Base-by-base conservation (phyloP, 2,113 vertebrate genomes). In the Mormoops blainvillei region DNA sequence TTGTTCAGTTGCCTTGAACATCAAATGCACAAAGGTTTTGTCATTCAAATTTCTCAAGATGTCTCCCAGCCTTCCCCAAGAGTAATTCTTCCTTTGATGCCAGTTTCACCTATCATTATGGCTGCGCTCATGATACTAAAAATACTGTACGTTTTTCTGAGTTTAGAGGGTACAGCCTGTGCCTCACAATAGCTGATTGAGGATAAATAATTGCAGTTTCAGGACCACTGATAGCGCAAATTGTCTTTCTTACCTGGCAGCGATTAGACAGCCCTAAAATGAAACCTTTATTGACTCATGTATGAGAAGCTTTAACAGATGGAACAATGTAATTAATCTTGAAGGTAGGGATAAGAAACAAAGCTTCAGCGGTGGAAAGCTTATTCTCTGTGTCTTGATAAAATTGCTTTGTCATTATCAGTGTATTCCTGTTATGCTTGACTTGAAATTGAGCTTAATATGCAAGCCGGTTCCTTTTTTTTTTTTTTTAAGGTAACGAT, bases 221-320 rank as follows among this genome's bases (percentile, higher is more conserved):
- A 98, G 98, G 95, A 97, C 95, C 95, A 96, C 97, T 97, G 95
- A 96, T 96, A 98, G 94, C 94, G 91, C 95, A 95, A 56, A 4
- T 91, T 88, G 95, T 94, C 78, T 95, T 85, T 96, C 33, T 33
- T 50, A 48, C 41, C 5, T 3, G 33, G 61, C 73, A n/a, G 38
- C 43, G 5, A 7, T 74, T 65, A 82, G 94, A 87, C 41, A 50
- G 41, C 43, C 88, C 36, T 50, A 48, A 95, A 88, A 70, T 19
- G 52, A 95, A 95, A 89, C 48, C 68, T 94, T 94, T 80, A 24
- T 41, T 84, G 86, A 61, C 12, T 63, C 26, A 1, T 18, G 52
- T 28, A 1, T 50, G 86, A 74, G 52, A 76, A 82, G 41, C 84
- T 45, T 73, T 87, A 85, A 92, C 48, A 54, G 71, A 50, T 41